Base-by-base conservation (phyloP, 2,888 invertebrate genomes). In the Mycalesis mineus region DNA sequence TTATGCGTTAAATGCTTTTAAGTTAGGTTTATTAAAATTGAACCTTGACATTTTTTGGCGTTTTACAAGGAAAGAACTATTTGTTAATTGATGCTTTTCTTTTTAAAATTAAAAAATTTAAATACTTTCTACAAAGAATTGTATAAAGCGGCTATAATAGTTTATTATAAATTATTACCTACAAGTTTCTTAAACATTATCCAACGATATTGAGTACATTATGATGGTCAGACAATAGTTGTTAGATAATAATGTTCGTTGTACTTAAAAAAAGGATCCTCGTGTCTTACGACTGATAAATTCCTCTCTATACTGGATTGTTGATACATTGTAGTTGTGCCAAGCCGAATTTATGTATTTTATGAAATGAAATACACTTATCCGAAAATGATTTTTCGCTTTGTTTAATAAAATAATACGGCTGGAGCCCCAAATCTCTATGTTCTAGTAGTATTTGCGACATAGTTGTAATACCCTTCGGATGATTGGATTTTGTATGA, bases 331-430 rank as follows among this genome's bases (percentile, higher is more conserved):
- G 78, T 87, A 84, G 86, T 84, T 85, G 86, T 88, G 88, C 85
- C 88, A 88, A 88, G 80, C 88, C 88, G 88, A 88, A 88, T 88
- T 88, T 88, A 69, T 79, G 82, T 85, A 75, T 86, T 87, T 84
- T 87, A 88, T 87, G 74, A 83, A 86, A 87, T 86, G 87, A 69
- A 82, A 81, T 82, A 74, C 75, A 76, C 68, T 58, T 47, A 51
- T 47, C 33, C 33, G 15, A 47, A 33, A 47, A 31, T 47, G 6
- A 31, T 47, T 7, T 33, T 9, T 47, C 7, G 47, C 47, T 47
- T 15, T 33, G 47, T 47, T 47, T 15, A 11, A 6, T 11, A 36
- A 11, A 4, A 22, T 1, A 44, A 29, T 11, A 44, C 13, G 28
- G 13, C 28, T 29, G n/a, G n/a, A 28, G 28, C 11, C 13, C 28